Base-by-base conservation (phyloP, 2,797 vertebrate genomes). In the Staurois parvus region DNA sequence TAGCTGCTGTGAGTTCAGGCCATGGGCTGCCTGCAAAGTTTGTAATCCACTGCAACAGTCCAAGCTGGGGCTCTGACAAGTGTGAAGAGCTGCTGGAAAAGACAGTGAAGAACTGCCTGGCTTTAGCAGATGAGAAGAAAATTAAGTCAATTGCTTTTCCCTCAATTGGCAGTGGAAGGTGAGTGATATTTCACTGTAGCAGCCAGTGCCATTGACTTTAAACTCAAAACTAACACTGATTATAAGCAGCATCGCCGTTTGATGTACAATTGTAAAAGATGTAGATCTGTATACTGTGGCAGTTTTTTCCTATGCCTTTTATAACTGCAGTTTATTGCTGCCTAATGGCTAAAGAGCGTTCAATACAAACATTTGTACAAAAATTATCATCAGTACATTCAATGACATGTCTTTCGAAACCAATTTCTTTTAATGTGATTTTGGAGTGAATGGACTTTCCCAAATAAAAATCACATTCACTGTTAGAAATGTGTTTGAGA, bases 31-130 rank as follows among this genome's bases (percentile, higher is more conserved):
- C 97, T 0, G 98, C 98, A 0, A 99, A 98, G 91, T 99, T 98
- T 90, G 97, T 99, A 88, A 99, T 99, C 93, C 98, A 99, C 93
- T 99, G 98, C 90, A 96, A 99, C 76, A 99, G 98, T 91, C 98
- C 98, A 0, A 93, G 95, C 0, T 99, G 98, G 98, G 98, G 98
- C 78, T 96, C 96, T 0, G 97, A 99, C 90, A 97, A 97, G 88
- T 99, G 98, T 0, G 98, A 99, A 92, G 98, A 99, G 89, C 86
- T 99, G 91, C 95, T 99, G 93, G 98, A 99, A 81, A 98, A 98
- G 92, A 99, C 98, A 0, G 98, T 99, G 91, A 98, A 97, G 94
- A 99, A 99, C 93, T 99, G 98, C 91, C 91, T 99, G 91, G 97
- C 97, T 24, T 90, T 99, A 90, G 98, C 98, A 1, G 98, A 99